Evolutionary conservation across 2,888 invertebrate genomes (phyloP).

Genomic region (Neelides folsomi): DNA sequence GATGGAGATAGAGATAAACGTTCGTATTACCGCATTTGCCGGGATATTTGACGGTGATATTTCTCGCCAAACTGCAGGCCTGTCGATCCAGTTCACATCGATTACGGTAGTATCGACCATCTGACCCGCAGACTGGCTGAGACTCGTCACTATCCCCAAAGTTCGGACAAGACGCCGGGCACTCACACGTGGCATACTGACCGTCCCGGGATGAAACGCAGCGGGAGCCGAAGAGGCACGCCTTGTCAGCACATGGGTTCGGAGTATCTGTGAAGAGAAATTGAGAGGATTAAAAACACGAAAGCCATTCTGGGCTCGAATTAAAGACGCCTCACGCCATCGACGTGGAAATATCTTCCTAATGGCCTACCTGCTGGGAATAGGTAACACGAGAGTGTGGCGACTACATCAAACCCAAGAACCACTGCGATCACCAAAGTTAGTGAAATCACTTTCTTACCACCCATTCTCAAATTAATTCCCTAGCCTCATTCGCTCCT

Average conservation of each 20-base stretch:
- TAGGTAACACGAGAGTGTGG: too few relatives aligned
- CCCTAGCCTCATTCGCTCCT: too few relatives aligned
- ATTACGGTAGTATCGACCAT: constrained; percentile 45
- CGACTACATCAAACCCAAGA: too few relatives aligned
- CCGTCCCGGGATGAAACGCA: constrained; percentile 42
- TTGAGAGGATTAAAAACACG: not conserved
- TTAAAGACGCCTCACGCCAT: too few relatives aligned
- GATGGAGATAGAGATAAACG: too few relatives aligned
- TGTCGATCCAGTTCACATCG: constrained; percentile 69
- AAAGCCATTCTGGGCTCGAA: too few relatives aligned
- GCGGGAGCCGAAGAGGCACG: constrained; percentile 55
- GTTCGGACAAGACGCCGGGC: constrained; percentile 54
- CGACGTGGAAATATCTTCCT: too few relatives aligned
- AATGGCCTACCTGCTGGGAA: too few relatives aligned
- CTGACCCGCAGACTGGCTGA: constrained; percentile 55
- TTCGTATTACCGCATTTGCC: constrained; percentile 66
- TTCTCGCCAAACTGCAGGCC: constrained; percentile 59
- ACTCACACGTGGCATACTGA: constrained; percentile 29
- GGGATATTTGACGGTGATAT: constrained; percentile 65
- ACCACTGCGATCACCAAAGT: too few relatives aligned
- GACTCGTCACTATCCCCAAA: constrained; percentile 72
- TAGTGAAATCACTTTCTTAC: too few relatives aligned
- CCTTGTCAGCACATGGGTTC: constrained; percentile 56
- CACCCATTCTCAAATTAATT: too few relatives aligned
- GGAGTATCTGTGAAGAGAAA: constrained; percentile 47